Conservation (phyloP, 2,797 vertebrate genomes). For the Labeo calbasu region DNA sequence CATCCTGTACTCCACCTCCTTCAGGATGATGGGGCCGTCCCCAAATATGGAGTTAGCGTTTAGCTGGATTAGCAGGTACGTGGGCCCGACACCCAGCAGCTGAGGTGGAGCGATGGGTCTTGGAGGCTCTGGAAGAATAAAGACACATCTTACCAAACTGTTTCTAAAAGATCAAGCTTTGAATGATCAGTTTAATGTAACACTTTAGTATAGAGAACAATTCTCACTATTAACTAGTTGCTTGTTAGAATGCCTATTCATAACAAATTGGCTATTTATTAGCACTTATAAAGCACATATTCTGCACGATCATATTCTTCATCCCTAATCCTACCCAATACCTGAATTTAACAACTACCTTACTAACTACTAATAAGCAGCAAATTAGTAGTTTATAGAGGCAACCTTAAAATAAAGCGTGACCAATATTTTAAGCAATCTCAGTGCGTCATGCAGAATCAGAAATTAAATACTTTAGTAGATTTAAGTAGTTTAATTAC, state of each 20-base stretch:
- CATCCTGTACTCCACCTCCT: constrained; percentile 98
- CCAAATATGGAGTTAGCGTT: constrained; percentile 98
- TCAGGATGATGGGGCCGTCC: constrained; percentile 95
- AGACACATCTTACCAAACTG: neutral
- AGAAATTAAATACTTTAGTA: neutral
- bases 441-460: neutral
- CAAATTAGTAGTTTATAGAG: too few species aligned
- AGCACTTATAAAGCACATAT: too few species aligned
- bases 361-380: too few species aligned
- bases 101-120: constrained; percentile 96
- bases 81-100: constrained; percentile 92
- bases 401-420: too few species aligned
- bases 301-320: too few species aligned
- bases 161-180: neutral
- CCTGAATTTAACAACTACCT: too few species aligned
- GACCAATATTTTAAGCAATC: too few species aligned
- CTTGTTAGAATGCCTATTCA: too few species aligned
- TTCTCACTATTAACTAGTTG: too few species aligned
- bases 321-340: too few species aligned
- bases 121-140: constrained; percentile 85
- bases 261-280: too few species aligned
- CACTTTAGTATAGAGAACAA: too few species aligned
- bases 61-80: constrained; percentile 95
- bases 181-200: neutral
- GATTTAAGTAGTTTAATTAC: neutral